phyloP scores from a whole-genome alignment of 1,140 invertebrate species.

The Homarus americanus region DNA sequence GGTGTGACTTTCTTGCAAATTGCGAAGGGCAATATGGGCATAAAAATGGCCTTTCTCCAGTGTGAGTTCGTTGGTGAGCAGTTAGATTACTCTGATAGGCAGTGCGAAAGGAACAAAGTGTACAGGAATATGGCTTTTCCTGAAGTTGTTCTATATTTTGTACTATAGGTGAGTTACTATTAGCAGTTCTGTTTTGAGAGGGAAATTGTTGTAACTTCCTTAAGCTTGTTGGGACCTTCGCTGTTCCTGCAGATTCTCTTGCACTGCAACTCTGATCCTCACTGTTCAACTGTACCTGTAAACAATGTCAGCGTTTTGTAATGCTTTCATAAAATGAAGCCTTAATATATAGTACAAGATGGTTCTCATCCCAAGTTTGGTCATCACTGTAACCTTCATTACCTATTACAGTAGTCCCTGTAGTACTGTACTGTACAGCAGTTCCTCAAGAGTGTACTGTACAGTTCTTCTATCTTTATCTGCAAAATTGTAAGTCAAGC shows the following conservation, averaged over 20 bases:
- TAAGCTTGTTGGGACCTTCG: background rate
- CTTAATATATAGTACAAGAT: background rate
- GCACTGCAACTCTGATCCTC: background rate
- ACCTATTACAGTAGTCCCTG: background rate
- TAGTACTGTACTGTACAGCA: too few species aligned
- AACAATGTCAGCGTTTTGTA: background rate
- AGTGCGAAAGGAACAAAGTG: background rate
- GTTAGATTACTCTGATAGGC: background rate
- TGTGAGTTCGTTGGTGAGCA: background rate
- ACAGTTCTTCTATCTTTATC: too few species aligned
- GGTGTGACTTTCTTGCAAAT: background rate
- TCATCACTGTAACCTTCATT: background rate
- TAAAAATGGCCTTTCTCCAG: slow-evolving; percentile 3
- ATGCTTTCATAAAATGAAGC: background rate
- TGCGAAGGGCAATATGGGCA: slow-evolving; percentile 1
- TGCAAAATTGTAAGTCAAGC: too few species aligned
- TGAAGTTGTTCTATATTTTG: background rate
- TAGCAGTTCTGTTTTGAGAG: background rate
- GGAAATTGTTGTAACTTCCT: background rate
- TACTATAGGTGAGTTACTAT: background rate
- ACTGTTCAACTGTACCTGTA: background rate
- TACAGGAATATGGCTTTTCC: background rate
- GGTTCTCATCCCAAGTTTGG: background rate
- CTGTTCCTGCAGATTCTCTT: background rate
- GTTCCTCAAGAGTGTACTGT: too few species aligned